These are phyloP conservation scores for Chloromyia formosa DNA, from an alignment of 2,888 invertebrate species.

Conservation along the genomic window DNA sequence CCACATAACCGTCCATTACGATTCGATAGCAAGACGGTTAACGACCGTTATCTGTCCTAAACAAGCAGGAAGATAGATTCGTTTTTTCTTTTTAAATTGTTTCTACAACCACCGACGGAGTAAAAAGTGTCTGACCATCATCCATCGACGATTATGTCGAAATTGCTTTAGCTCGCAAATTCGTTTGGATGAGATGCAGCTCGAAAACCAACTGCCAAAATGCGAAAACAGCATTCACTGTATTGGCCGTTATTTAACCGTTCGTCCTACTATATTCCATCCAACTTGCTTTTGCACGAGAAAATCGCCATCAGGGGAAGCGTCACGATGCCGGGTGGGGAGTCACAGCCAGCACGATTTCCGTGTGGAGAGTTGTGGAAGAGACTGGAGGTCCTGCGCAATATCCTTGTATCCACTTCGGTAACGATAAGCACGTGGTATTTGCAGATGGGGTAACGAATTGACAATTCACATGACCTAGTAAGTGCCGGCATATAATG, in stretches of 20 bases:
- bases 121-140: no score
- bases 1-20: constrained; percentile 9
- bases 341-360: not conserved
- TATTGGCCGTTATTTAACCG: constrained; percentile 6
- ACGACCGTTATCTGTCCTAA: constrained; percentile 1
- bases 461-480: no score
- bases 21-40: not conserved
- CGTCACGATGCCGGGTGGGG: not conserved
- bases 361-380: not conserved
- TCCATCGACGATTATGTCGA: no score
- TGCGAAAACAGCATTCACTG: constrained; percentile 13
- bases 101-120: not conserved
- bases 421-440: no score
- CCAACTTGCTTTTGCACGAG: not conserved
- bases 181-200: constrained; percentile 27
- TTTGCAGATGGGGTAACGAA: no score
- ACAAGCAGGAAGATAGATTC: no score
- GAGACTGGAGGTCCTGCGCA: no score
- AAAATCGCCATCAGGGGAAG: not conserved
- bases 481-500: no score
- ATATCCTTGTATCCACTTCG: no score
- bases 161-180: not conserved
- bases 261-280: not conserved
- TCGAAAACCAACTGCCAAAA: constrained; percentile 23
- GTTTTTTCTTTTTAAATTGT: not conserved